Evolutionary conservation across 2,113 vertebrate species (phyloP).

Genomic region (Chionomys nivalis): DNA sequence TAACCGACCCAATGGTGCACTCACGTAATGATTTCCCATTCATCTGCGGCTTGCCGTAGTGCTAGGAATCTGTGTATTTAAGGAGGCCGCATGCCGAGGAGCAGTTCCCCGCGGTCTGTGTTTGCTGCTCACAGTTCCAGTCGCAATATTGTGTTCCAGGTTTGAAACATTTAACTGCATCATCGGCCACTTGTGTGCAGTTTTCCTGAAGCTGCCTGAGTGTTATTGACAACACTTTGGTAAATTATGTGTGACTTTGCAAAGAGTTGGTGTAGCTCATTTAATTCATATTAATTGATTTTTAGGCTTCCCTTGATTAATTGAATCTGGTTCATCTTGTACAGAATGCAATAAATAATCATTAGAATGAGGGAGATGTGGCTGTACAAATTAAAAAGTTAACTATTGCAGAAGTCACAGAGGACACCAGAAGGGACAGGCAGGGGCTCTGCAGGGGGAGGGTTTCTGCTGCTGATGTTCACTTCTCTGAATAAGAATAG

Average conservation of each 20-base stretch:
- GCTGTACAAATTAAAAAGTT: slow-evolving; percentile 89
- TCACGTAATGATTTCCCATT: not conserved
- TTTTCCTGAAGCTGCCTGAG: slow-evolving; percentile 85
- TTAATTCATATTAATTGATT: slow-evolving; percentile 98
- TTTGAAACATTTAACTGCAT: slow-evolving; percentile 85
- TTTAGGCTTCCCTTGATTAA: slow-evolving; percentile 94
- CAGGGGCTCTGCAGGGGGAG: not conserved
- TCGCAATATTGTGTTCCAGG: slow-evolving; percentile 83
- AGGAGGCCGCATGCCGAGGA: not conserved
- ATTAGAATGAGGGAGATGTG: slow-evolving; percentile 89
- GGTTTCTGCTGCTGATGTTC: not conserved
- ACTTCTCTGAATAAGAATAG: not conserved
- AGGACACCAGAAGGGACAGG: slow-evolving; percentile 85
- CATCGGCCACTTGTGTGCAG: slow-evolving; percentile 83
- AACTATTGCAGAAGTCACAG: slow-evolving; percentile 87
- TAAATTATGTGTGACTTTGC: slow-evolving; percentile 95
- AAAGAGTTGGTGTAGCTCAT: slow-evolving; percentile 92
- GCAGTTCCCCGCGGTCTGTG: not conserved
- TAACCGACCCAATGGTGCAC: not conserved
- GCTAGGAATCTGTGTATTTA: not conserved
- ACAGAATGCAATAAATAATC: slow-evolving; percentile 92
- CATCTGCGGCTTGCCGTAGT: rapidly evolving
- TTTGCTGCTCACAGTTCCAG: slow-evolving; percentile 18
- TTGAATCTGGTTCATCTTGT: slow-evolving; percentile 89
- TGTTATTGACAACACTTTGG: slow-evolving; percentile 89